phyloP scores from a whole-genome alignment of 2,888 invertebrate species.

The Cheilosia soror region DNA sequence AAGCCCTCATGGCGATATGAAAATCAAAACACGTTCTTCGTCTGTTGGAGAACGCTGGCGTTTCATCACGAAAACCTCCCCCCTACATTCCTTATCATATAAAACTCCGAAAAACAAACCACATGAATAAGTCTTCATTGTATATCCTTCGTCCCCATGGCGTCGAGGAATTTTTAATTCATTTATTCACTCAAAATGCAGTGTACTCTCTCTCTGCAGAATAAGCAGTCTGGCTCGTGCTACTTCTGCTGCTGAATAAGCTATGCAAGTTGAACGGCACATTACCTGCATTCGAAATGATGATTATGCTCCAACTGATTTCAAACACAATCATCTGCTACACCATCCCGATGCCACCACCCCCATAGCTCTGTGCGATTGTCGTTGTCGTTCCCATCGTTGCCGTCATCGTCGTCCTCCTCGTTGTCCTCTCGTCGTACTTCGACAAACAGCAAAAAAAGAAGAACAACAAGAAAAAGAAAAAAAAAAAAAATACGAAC shows the following conservation, averaged over 20 bases:
- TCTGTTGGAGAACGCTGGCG: background rate
- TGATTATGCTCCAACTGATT: constrained; percentile 75
- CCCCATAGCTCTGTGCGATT: constrained; percentile 49
- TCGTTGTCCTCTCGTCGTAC: constrained; percentile 55
- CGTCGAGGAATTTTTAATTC: constrained; percentile 70
- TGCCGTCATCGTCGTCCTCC: constrained; percentile 7
- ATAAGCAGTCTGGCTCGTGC: constrained; percentile 53
- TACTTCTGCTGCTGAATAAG: constrained; percentile 61
- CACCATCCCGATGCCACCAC: constrained; percentile 55
- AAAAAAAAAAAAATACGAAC: constrained; percentile 28
- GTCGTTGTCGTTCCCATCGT: constrained; percentile 20
- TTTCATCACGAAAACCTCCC: background rate
- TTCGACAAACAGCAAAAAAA: constrained; percentile 57
- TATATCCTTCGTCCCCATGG: constrained; percentile 60
- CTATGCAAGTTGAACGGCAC: constrained; percentile 75
- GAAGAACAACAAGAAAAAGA: constrained; percentile 24
- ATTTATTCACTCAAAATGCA: constrained; percentile 75
- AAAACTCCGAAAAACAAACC: constrained; percentile 60
- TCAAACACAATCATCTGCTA: constrained; percentile 71
- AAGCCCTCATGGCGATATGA: background rate
- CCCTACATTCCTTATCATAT: background rate
- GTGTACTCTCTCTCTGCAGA: constrained; percentile 58
- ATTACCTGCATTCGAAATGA: constrained; percentile 75
- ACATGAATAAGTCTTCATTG: constrained; percentile 72
- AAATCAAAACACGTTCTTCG: constrained; percentile 29